Conservation (phyloP, 2,113 vertebrate genomes). For the Ammodramus savannarum region DNA sequence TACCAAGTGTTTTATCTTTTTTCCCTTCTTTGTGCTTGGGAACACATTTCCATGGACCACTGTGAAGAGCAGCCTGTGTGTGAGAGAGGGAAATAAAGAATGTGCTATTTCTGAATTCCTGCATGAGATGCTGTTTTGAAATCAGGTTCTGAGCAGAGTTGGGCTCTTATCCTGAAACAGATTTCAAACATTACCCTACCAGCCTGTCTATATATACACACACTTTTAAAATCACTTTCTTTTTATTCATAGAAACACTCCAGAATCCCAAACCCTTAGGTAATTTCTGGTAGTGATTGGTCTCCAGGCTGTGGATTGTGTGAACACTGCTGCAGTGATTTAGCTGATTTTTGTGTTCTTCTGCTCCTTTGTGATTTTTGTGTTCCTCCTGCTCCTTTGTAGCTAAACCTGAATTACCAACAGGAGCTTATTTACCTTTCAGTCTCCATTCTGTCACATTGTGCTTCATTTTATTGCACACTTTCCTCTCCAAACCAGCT, state of each 20-base stretch:
- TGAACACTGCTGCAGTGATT: neutral
- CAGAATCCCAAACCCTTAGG: neutral
- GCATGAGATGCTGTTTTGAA: neutral
- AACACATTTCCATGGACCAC: neutral
- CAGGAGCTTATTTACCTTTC: neutral
- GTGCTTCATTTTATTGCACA: neutral
- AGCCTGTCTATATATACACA: neutral
- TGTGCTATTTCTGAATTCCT: neutral
- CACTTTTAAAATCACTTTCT: neutral
- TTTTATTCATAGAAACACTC: neutral
- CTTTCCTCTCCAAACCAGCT: neutral
- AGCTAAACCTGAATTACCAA: neutral
- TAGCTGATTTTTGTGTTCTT: neutral
- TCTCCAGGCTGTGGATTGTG: neutral
- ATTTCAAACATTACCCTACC: neutral
- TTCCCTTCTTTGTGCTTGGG: neutral
- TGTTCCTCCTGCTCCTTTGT: neutral
- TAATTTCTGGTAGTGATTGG: neutral
- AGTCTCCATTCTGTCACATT: neutral
- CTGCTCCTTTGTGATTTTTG: neutral
- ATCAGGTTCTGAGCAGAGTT: neutral
- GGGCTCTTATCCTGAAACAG: neutral
- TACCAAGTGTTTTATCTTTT: neutral
- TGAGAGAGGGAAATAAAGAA: neutral
- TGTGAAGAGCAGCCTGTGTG: neutral